Evolutionary conservation across 2,113 vertebrate species (phyloP).

Genomic region (Microtus pennsylvanicus): DNA sequence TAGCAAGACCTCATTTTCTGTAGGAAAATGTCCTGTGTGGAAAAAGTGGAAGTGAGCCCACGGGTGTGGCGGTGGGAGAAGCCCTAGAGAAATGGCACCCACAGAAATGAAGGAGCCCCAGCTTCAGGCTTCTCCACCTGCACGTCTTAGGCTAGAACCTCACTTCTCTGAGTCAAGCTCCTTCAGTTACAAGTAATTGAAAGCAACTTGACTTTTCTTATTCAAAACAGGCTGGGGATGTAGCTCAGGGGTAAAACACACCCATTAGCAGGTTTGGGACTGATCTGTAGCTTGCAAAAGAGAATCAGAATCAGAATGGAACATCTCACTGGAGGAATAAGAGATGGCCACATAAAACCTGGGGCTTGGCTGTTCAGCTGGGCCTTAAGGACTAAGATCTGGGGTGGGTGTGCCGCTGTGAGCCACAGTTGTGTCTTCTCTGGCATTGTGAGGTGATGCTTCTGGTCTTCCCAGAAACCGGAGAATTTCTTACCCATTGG

Average conservation of each 20-base stretch:
- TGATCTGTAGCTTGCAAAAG: too few species aligned
- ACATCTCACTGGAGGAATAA: not conserved
- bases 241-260: not conserved
- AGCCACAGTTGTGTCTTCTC: not conserved
- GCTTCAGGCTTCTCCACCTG: not conserved
- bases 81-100: not conserved
- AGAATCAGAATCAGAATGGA: not conserved
- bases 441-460: not conserved
- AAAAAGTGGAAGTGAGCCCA: not conserved
- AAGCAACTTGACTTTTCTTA: not conserved
- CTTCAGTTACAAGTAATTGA: not conserved
- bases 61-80: not conserved
- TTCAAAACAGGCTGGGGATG: not conserved
- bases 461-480: not conserved
- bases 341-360: not conserved
- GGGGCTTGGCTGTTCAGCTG: not conserved
- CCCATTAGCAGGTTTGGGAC: too few species aligned
- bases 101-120: not conserved
- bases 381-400: not conserved
- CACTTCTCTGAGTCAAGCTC: slow-evolving; percentile 29
- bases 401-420: not conserved
- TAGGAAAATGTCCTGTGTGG: not conserved
- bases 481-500: not conserved
- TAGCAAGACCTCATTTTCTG: not conserved
- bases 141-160: not conserved